These are phyloP conservation scores for Pelvicachromis taeniatus DNA, from an alignment of 2,113 vertebrate genomes.

Conservation along the genomic window DNA sequence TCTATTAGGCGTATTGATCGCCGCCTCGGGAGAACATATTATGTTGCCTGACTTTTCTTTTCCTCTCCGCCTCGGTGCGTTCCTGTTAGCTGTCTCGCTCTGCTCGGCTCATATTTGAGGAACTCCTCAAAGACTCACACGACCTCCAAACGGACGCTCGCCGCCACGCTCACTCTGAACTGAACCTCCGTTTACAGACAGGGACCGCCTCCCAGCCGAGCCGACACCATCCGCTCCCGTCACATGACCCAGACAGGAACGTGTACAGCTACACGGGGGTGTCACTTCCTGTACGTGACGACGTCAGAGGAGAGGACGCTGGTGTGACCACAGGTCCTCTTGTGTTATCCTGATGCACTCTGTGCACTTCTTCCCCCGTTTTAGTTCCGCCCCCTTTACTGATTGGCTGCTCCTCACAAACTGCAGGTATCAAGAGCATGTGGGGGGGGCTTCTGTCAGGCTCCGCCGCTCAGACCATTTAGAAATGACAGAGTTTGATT, in stretches of 20 bases:
- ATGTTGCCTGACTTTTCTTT: not conserved
- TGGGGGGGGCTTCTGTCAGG: not conserved
- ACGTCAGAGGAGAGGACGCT: not conserved
- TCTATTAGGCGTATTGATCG: conserved; percentile 20
- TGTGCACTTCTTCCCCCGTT: not conserved
- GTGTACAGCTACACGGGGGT: not conserved
- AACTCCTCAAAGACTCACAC: not conserved
- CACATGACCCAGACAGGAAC: not conserved
- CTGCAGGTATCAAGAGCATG: not conserved
- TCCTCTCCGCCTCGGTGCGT: not conserved
- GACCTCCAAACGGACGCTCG: not conserved
- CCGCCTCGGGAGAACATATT: not conserved
- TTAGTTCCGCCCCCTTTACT: not conserved
- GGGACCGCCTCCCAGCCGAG: not conserved
- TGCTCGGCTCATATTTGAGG: not conserved
- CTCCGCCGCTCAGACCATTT: not conserved
- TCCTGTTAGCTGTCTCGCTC: not conserved
- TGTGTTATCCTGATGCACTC: no score
- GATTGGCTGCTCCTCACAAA: not conserved
- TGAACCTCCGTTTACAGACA: not conserved
- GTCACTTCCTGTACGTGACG: not conserved
- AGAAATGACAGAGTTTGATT: not conserved
- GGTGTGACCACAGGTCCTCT: not conserved
- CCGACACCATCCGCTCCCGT: rapidly evolving
- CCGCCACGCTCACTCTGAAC: not conserved